Evolutionary conservation across 2,888 invertebrate genomes (phyloP), one percentile per base, ranked within the genome.

Genomic region (Diarsia brunnea): DNA sequence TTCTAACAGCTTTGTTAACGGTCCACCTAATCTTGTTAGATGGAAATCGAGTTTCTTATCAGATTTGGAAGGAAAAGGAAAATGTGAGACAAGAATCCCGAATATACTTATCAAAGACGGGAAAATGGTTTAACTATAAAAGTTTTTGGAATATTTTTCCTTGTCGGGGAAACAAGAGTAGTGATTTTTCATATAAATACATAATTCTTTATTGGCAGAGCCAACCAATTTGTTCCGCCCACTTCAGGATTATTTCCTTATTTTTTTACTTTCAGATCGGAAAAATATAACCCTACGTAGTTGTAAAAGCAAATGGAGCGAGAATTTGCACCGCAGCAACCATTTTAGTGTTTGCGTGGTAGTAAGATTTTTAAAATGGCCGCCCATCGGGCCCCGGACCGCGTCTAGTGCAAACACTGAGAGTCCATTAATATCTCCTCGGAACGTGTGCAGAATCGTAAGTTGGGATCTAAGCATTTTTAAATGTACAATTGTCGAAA

Each of bases 361-460:
- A 77, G 84, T 72, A 73, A 73, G 51, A 75, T 77, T 73, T 86
- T 85, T 79, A 79, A 82, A 86, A 85, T 89, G 83, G 89, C 83
- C 65, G 72, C 67, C 87, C 87, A 73, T 79, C 74, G 68, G 73
- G 55, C 64, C 69, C 45, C 82, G 82, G 24, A 64, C 64, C 84
- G 76, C 80, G 77, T 82, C 84, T 77, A 88, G 89, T 88, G 86
- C 89, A 90, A 92, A 92, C 89, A 90, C 86, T 86, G 83, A 74
- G 78, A 84, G 82, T 90, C 91, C 92, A 91, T 92, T 92, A 92
- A 91, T 91, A 92, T 91, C 89, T 87, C 76, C 77, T 69, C 79
- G 79, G 81, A 78, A 89, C 92, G 92, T 91, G 92, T 88, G 86
- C 84, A 47, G 92, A 91, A 92, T 92, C 78, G 79, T 82, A 89